These are phyloP conservation scores for Hiodon tergisus DNA, from an alignment of 2,113 vertebrate genomes.

Conservation along the genomic window DNA sequence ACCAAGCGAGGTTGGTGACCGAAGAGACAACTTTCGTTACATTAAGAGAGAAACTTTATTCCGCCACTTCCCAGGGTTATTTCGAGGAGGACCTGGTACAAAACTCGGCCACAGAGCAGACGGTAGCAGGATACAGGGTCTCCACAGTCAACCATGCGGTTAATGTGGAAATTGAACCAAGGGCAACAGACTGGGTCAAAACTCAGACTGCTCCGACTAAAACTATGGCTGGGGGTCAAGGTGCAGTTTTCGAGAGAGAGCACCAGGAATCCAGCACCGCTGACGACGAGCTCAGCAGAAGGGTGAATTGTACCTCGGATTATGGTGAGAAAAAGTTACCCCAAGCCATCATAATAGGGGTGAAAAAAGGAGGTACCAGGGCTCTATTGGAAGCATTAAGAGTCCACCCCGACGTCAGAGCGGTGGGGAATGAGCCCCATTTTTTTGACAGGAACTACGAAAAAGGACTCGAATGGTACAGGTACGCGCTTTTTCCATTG, in stretches of 20 bases:
- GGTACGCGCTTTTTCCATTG: constrained; percentile 62
- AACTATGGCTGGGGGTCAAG: constrained; percentile 53
- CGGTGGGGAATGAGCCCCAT: constrained; percentile 92
- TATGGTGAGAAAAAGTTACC: constrained; percentile 91
- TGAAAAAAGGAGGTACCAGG: constrained; percentile 94
- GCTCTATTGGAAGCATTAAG: constrained; percentile 90
- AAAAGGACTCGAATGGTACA: constrained; percentile 94
- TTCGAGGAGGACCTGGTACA: constrained; percentile 38
- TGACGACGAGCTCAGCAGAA: constrained; percentile 69
- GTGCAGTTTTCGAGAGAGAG: constrained; percentile 63
- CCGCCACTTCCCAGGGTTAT: constrained; percentile 51
- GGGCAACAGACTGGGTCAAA: constrained; percentile 65
- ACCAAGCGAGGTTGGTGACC: constrained; percentile 60
- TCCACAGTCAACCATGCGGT: constrained; percentile 19
- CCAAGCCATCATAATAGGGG: constrained; percentile 93
- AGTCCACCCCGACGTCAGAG: constrained; percentile 90
- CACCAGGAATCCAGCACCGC: constrained; percentile 77
- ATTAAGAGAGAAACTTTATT: constrained; percentile 70
- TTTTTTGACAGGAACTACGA: constrained; percentile 98
- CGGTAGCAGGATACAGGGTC: constrained; percentile 32
- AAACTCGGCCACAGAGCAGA: constrained; percentile 33
- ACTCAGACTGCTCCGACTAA: constrained; percentile 64
- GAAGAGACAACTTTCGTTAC: constrained; percentile 69
- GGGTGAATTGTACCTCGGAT: constrained; percentile 76
- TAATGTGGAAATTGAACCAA: constrained; percentile 47